Base-by-base conservation (phyloP, 2,797 vertebrate species). In the Pseudochirops corinnae region DNA sequence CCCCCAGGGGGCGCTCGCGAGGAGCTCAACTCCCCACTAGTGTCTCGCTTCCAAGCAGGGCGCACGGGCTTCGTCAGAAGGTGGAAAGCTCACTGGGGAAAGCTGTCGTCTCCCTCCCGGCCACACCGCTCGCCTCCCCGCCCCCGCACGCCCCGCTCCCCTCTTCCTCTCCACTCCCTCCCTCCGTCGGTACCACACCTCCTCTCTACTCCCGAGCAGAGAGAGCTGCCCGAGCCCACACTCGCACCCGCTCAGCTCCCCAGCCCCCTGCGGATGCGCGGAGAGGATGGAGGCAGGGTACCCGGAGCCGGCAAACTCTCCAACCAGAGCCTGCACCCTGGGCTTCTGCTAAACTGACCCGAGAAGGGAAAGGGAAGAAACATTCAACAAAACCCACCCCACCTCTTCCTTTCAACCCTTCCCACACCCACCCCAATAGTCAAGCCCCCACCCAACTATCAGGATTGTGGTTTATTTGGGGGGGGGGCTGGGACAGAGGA, bases 1-100 rank as follows among this genome's bases (percentile, higher is more conserved):
- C 98, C 94, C 95, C 92, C 97, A 98, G 98, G 96, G 98, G 98
- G 98, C 98, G 98, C 98, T 97, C 97, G 97, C 93, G 96, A 7
- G 46, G 95, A 96, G 92, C 91, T 90, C 28, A 60, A 55, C 82
- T 94, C 95, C n/a, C 92, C 67, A n/a, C 87, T 21, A 14, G 87
- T 93, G 55, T 97, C 94, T 95, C 0, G 91, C 95, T 29, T 53
- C 93, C 16, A 56, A 5, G 96, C 96, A 56, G 96, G 92, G 98
- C 97, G 97, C 98, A 92, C 93, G 96, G 97, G 97, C 53, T 96
- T 95, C 96, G 96, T 91, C 97, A 96, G 98, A 98, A 97, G 98
- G 96, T 94, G 97, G 96, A 93, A 95, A 95, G 96, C 93, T 94
- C 93, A 90, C 94, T 50, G 95, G 91, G 95, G 91, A 97, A 93